Conservation (phyloP, 2,888 invertebrate genomes). For the Belgica antarctica region DNA sequence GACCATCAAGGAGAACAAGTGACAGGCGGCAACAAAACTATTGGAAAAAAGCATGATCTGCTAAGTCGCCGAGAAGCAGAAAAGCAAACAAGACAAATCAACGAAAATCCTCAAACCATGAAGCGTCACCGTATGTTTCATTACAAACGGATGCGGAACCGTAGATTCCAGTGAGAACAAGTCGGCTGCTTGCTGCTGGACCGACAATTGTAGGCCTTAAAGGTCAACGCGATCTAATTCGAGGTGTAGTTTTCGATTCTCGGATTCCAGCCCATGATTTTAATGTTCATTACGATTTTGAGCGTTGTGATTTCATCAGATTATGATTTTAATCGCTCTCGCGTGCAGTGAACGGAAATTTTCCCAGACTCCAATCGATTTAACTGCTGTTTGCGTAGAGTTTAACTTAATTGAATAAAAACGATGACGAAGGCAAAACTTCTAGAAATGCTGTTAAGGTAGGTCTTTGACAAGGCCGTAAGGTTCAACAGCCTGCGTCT, state of each 20-base stretch:
- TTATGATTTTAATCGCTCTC: slow-evolving; percentile 7
- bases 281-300: background rate
- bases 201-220: background rate
- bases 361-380: too few relatives aligned
- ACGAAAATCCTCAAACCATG: background rate
- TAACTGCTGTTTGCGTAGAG: background rate
- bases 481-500: too few relatives aligned
- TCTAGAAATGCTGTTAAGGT: too few relatives aligned
- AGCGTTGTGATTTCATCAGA: slow-evolving; percentile 1
- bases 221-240: slow-evolving; percentile 24
- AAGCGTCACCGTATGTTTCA: background rate
- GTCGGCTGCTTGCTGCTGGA: too few relatives aligned
- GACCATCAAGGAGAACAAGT: slow-evolving; percentile 8
- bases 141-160: slow-evolving; percentile 29
- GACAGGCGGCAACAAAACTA: background rate
- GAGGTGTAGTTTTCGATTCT: slow-evolving; percentile 17
- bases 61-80: too few relatives aligned
- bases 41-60: background rate
- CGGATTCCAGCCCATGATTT: background rate
- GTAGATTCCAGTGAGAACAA: background rate
- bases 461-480: too few relatives aligned
- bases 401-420: slow-evolving; percentile 1
- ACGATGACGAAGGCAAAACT: too few relatives aligned
- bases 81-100: background rate
- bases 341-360: background rate